Conservation (phyloP, 1,140 invertebrate species). For the Chrysoperla carnea region DNA sequence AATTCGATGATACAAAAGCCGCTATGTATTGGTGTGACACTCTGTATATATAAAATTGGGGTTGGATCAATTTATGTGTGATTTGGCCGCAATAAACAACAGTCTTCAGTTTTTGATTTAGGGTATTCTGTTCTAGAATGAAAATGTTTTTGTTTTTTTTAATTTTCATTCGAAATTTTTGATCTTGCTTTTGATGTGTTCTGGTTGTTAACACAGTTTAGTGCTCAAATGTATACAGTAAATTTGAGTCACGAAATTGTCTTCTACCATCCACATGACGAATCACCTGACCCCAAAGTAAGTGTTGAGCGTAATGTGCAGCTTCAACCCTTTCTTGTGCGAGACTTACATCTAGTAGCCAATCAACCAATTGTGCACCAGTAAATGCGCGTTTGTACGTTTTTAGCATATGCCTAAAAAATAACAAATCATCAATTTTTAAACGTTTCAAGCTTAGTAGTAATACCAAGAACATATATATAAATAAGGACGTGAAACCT, state of each 20-base stretch:
- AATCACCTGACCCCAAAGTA: constrained; percentile 68
- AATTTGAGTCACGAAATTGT: constrained; percentile 57
- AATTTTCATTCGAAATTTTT: too few relatives aligned
- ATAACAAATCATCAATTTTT: constrained; percentile 7
- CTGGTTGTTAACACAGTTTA: neutral
- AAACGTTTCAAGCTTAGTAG: neutral
- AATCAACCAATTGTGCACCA: constrained; percentile 68
- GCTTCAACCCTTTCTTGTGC: constrained; percentile 58
- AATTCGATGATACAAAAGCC: too few relatives aligned
- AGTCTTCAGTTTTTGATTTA: too few relatives aligned
- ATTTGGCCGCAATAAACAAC: too few relatives aligned
- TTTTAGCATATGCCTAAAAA: constrained; percentile 46
- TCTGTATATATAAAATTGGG: too few relatives aligned
- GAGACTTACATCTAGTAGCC: constrained; percentile 65
- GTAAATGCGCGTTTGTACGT: constrained; percentile 64
- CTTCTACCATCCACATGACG: constrained; percentile 64
- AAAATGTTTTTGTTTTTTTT: too few relatives aligned
- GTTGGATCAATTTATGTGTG: too few relatives aligned
- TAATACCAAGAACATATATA: neutral
- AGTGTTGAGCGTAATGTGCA: constrained; percentile 59
- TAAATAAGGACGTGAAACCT: too few relatives aligned
- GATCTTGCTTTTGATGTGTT: too few relatives aligned
- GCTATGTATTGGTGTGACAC: too few relatives aligned
- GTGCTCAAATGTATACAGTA: constrained; percentile 43
- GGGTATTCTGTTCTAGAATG: too few relatives aligned